Evolutionary conservation across 2,888 invertebrate genomes (phyloP), one percentile per base, ranked within the genome.

Genomic region (Morinoia aosen): DNA sequence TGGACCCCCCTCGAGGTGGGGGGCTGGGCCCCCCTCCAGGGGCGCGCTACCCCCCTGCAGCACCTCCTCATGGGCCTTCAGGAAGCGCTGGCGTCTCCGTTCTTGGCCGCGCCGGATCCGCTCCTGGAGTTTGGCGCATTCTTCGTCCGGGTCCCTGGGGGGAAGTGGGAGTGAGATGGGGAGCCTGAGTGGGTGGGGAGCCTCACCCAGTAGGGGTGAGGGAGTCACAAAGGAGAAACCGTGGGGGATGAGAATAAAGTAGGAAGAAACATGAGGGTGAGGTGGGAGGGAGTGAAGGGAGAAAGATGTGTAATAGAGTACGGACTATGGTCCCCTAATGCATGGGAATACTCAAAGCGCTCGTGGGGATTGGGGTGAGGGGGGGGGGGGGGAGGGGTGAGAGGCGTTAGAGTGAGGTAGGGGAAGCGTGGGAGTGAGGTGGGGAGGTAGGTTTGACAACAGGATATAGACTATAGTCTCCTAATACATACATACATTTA

Each of bases 121-220:
- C 58, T 58, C 39, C 94, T 94, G n/a, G 2, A 94, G 94, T 58
- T 58, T 11, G n/a, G n/a, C 58, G 16, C 58, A 61, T n/a, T 94
- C 94, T n/a, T 94, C 94, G n/a, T 94, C 94, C n/a, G 94, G 94
- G 94, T 94, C 94, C 58, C 94, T 94, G 94, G 93, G 93, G 58
- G 40, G 19, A 16, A 11, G 33, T 48, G 11, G 93, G 93, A 56
- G 56, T 93, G 1, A 58, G 40, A 10, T 57, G 56, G 93, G 93
- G 93, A 33, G 19, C 25, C 10, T 48, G 25, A 91, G 33, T 19
- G 48, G 91, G 11, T 91, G 88, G 33, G 88, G 88, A 25, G 88
- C 8, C n/a, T n/a, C n/a, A n/a, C n/a, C n/a, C n/a, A n/a, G n/a
- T n/a, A n/a, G n/a, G n/a, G n/a, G n/a, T 64, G 25, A 25, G 25